phyloP scores from a whole-genome alignment of 2,113 vertebrate species.

The Pelodiscus sinensis region DNA sequence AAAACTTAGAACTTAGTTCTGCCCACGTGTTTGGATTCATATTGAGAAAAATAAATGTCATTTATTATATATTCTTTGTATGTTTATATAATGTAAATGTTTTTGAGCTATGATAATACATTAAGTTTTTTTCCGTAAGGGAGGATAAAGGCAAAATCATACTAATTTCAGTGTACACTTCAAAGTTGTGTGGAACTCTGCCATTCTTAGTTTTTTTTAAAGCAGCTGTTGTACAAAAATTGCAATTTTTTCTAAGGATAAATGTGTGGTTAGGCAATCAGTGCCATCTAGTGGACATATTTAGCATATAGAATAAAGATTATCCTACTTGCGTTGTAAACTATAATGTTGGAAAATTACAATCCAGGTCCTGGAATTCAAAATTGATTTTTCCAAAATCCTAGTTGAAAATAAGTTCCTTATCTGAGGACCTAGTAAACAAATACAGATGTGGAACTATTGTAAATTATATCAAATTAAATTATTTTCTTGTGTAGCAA shows the following conservation, averaged over 20 bases:
- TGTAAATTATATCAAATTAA: not conserved
- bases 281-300: constrained; percentile 58
- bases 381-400: not conserved
- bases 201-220: not conserved
- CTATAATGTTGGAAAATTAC: not conserved
- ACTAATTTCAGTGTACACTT: not conserved
- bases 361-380: not conserved
- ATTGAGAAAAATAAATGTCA: not conserved
- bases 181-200: rapidly evolving
- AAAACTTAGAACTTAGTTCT: not conserved
- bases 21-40: not conserved
- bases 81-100: not conserved
- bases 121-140: not conserved
- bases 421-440: not conserved
- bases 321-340: not conserved
- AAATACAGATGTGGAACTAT: not conserved
- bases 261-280: not conserved
- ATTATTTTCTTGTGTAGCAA: not conserved
- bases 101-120: not conserved
- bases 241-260: not conserved
- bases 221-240: not conserved
- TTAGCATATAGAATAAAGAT: not conserved
- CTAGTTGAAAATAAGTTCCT: not conserved
- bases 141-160: not conserved
- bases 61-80: not conserved